Base-by-base conservation (phyloP, 2,113 vertebrate genomes). In the Archocentrus centrarchus region DNA sequence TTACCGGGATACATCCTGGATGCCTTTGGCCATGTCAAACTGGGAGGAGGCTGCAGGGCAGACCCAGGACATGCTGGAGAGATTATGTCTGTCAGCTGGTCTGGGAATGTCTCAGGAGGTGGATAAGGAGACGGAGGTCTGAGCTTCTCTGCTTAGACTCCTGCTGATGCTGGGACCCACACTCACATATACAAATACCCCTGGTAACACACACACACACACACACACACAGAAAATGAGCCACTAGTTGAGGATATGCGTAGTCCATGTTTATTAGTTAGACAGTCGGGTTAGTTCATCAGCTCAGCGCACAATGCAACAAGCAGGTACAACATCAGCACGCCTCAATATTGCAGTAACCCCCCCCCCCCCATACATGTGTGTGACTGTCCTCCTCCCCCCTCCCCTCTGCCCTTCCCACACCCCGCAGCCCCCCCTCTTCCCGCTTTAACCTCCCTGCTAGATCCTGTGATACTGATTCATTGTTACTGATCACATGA, bases 251-350 rank as follows among this genome's bases (percentile, higher is more conserved):
- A 89, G 80, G 80, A 83, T 93, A 90, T 89, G 91, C 84, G 76
- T 91, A 83, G 85, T 89, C 84, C 77, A 90, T 90, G 90, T 95
- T 94, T 85, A 88, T 94, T 94, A 93, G 76, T 91, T 82, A 22
- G 87, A 86, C 79, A 90, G 90, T 83, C 77, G 83, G 85, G 89
- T 94, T 93, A 92, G 90, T 95, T 93, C 66, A 75, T 90, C 80
- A 95, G 90, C 84, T 93, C 90, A 94, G 93, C 88, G 86, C 92
- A 95, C 86, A 84, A 94, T 82, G 91, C 94, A 93, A 93, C 90
- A 93, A 95, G 94, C 93, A 93, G 90, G 87, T 93, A 93, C 88
- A 93, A 93, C 77, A 84, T 92, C 82, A 93, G 91, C 90, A 89
- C 86, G 89, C 78, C 85, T 90, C 59, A 77, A 30, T 87, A 79